Base-by-base conservation (phyloP, 2,888 invertebrate genomes). In the Selenia dentaria region DNA sequence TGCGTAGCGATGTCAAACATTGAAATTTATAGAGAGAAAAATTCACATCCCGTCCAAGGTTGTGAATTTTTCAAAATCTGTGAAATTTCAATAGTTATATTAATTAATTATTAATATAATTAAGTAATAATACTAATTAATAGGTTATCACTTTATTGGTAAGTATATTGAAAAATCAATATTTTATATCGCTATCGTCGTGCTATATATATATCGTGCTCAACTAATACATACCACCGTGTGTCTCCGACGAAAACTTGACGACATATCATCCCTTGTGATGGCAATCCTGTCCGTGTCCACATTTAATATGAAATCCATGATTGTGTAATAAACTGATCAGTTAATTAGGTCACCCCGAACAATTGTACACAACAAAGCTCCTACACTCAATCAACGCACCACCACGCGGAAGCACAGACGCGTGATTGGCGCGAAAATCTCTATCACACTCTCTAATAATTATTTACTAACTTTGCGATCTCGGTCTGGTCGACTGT, bases 281-380 rank as follows among this genome's bases (percentile, higher is more conserved):
- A 95, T 93, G 10, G 94, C 94, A 51, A 93, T 93, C 33, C 93
- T 88, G 29, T 93, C 92, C 44, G 92, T 90, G 66, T 93, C 93
- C 62, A 93, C 93, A 62, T 93, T 93, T 70, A 95, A 80, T 62
- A 93, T 93, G 51, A 95, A 93, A 91, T 94, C 94, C 95, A 95
- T 95, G 50, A 59, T 68, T 59, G 51, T 41, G 39, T 26, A 26
- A 49, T 14, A 50, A 42, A 57, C 50, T 44, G 40, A 45, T 46
- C 51, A 41, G 26, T 27, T 58, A 63, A 54, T 57, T 64, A 61
- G 64, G 63, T 58, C 62, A 55, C 55, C 49, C 32, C 52, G 41
- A 57, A 53, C 46, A 54, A 44, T 42, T 58, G 51, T 49, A 57
- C 51, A 54, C 60, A 57, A 63, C 32, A 57, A 57, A 41, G 14